phyloP scores from a whole-genome alignment of 2,797 vertebrate genomes.

The Pteronotus mesoamericanus region DNA sequence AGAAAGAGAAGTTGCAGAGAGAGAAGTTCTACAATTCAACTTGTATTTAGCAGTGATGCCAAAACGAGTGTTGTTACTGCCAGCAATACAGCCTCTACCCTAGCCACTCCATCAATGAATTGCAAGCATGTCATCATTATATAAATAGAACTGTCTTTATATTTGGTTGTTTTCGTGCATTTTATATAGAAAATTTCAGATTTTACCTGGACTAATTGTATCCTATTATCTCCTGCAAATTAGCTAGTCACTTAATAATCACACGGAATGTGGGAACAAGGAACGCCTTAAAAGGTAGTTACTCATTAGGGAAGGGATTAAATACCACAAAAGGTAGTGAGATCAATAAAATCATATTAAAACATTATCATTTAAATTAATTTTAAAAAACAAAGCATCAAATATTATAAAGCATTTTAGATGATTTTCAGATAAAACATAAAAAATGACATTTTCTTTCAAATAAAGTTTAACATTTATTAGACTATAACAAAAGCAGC shows the following conservation, averaged over 20 bases:
- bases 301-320: slow-evolving; percentile 6
- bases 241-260: slow-evolving; percentile 13
- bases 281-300: slow-evolving; percentile 2
- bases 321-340: slow-evolving; percentile 18
- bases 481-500: not conserved
- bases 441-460: slow-evolving; percentile 1
- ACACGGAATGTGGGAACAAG: not conserved
- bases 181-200: slow-evolving; percentile 38
- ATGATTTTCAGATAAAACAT: not conserved
- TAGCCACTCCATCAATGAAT: slow-evolving; percentile 9
- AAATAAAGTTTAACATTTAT: slow-evolving; percentile 23
- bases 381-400: not conserved
- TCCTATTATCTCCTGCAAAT: slow-evolving; percentile 4
- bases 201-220: slow-evolving; percentile 29
- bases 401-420: slow-evolving; percentile 24
- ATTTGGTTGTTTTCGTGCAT: slow-evolving; percentile 22
- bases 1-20: too few relatives aligned
- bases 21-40: not conserved
- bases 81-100: slow-evolving; percentile 17
- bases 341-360: slow-evolving; percentile 28
- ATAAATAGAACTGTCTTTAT: slow-evolving; percentile 12
- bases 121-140: slow-evolving; percentile 2
- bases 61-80: not conserved
- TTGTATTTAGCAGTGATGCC: not conserved
- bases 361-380: not conserved